phyloP scores from a whole-genome alignment of 2,888 invertebrate species.

The Hypsopygia costalis region DNA sequence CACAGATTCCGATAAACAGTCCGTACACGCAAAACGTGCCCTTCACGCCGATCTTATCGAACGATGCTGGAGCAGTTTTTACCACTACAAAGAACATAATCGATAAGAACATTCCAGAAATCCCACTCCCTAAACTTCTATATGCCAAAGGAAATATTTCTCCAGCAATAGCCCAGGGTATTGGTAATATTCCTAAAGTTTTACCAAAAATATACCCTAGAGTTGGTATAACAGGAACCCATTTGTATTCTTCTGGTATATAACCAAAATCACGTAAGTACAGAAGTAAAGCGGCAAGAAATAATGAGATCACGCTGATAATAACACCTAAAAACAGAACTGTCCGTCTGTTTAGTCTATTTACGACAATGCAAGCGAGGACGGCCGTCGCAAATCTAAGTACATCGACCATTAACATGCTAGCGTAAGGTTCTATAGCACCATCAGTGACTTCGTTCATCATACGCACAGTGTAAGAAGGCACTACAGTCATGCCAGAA shows the following conservation, averaged over 20 bases:
- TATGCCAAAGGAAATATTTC: slow-evolving; percentile 84
- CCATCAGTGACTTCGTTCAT: slow-evolving; percentile 81
- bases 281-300: slow-evolving; percentile 65
- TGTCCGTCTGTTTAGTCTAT: slow-evolving; percentile 80
- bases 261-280: slow-evolving; percentile 56
- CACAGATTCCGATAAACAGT: slow-evolving; percentile 74
- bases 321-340: slow-evolving; percentile 81
- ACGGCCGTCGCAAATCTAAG: slow-evolving; percentile 82
- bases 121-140: slow-evolving; percentile 83
- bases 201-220: slow-evolving; percentile 80
- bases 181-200: slow-evolving; percentile 81
- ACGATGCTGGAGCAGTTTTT: slow-evolving; percentile 82
- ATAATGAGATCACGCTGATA: slow-evolving; percentile 79
- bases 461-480: slow-evolving; percentile 84
- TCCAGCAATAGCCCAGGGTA: slow-evolving; percentile 87
- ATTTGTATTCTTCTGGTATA: slow-evolving; percentile 50
- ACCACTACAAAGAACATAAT: slow-evolving; percentile 83
- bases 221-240: slow-evolving; percentile 72
- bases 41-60: slow-evolving; percentile 71
- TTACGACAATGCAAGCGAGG: slow-evolving; percentile 81
- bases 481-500: slow-evolving; percentile 85
- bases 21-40: slow-evolving; percentile 83
- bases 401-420: slow-evolving; percentile 83
- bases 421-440: slow-evolving; percentile 80
- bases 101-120: slow-evolving; percentile 82